A percentile compares a stretch with the other conserved stretches of the same genome.
phyloP scores from a whole-genome alignment of 1,140 invertebrate genomes.

The Drosophila sechellia region DNA sequence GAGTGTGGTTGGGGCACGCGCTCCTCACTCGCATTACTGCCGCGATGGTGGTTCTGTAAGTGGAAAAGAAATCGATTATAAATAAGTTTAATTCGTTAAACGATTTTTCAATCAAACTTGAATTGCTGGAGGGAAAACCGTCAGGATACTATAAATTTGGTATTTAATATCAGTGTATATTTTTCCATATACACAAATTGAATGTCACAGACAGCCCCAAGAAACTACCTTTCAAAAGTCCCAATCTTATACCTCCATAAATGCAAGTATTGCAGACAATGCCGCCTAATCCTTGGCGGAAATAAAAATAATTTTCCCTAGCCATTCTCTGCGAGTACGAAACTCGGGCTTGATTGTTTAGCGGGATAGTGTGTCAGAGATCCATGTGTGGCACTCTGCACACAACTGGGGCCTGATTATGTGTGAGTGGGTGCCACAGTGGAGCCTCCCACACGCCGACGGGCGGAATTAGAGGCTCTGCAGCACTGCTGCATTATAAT shows the following conservation, averaged over 20 bases:
- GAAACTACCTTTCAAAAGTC: no score
- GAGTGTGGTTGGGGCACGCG: constrained; percentile 81
- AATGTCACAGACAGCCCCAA: not conserved
- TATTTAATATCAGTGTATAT: no score
- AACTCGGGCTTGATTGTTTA: constrained; percentile 19
- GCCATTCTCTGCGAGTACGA: not conserved
- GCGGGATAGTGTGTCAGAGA: constrained; percentile 33
- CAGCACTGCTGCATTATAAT: constrained; percentile 74
- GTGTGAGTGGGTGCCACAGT: constrained; percentile 49
- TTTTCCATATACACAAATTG: not conserved
- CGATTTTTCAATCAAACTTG: not conserved
- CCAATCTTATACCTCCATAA: not conserved
- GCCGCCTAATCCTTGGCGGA: constrained; percentile 19
- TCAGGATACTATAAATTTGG: no score
- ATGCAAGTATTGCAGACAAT: not conserved
- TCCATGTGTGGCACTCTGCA: constrained; percentile 19
- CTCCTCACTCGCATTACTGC: constrained; percentile 77
- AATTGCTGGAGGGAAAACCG: no score
- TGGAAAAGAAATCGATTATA: not conserved
- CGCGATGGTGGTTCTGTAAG: constrained; percentile 71
- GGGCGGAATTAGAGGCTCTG: constrained; percentile 18
- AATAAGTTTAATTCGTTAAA: constrained; percentile 12
- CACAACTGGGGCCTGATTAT: constrained; percentile 25
- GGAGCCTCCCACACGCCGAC: constrained; percentile 44
- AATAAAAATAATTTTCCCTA: constrained; percentile 34